phyloP scores from a whole-genome alignment of 2,797 vertebrate genomes.

The Anguilla anguilla region DNA sequence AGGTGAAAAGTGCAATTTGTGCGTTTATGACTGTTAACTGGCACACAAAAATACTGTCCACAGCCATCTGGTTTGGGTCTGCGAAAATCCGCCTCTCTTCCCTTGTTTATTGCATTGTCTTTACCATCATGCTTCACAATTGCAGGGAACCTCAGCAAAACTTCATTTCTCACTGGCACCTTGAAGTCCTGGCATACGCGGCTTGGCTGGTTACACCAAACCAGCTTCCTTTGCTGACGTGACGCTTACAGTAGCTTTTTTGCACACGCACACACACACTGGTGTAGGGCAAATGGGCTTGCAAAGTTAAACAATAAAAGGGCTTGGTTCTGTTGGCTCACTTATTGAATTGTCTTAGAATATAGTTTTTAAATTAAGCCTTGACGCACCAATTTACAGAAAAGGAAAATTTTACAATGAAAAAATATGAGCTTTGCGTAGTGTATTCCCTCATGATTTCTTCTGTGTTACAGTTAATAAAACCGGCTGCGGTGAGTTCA shows the following conservation, averaged over 20 bases:
- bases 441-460: neutral
- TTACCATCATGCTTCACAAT: conserved; percentile 35
- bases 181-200: neutral
- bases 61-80: conserved; percentile 42
- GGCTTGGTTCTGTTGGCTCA: neutral
- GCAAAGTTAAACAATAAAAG: neutral
- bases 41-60: conserved; percentile 31
- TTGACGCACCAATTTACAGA: neutral
- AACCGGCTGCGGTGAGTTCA: neutral
- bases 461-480: conserved; percentile 6
- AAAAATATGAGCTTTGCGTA: neutral
- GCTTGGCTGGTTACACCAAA: neutral
- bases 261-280: conserved; percentile 32
- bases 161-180: conserved; percentile 25
- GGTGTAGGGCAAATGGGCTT: neutral
- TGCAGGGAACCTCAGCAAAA: conserved; percentile 40
- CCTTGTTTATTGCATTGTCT: conserved; percentile 38
- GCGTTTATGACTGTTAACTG: conserved; percentile 53
- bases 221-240: neutral
- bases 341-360: neutral
- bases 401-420: neutral
- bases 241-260: conserved; percentile 19
- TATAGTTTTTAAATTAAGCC: neutral
- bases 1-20: conserved; percentile 41
- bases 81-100: conserved; percentile 9